Evolutionary conservation across 2,797 vertebrate genomes (phyloP).

Genomic region (Synanceia verrucosa): DNA sequence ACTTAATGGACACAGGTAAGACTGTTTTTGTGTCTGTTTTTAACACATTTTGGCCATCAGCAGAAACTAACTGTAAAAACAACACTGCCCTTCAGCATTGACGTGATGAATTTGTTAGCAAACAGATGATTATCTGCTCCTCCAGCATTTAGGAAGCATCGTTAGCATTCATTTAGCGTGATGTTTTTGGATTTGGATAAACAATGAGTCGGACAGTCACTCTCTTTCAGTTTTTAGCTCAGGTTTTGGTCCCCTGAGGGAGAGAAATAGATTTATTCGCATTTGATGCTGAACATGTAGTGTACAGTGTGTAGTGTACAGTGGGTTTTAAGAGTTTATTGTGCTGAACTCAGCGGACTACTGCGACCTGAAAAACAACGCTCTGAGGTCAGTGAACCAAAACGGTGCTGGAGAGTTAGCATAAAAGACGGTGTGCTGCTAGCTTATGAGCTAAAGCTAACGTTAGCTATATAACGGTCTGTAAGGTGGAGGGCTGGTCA

Average conservation of each 20-base stretch:
- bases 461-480: background rate
- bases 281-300: background rate
- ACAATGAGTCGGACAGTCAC: background rate
- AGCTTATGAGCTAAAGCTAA: background rate
- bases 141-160: background rate
- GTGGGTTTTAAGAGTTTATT: too few relatives aligned
- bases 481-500: too few relatives aligned
- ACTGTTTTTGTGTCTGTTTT: background rate
- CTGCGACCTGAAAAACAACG: too few relatives aligned
- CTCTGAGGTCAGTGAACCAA: too few relatives aligned
- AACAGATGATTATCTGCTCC: background rate
- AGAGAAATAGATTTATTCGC: too few relatives aligned
- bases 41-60: background rate
- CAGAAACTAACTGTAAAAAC: background rate
- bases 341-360: too few relatives aligned
- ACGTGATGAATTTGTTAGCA: background rate
- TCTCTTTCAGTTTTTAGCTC: background rate
- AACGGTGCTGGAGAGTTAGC: too few relatives aligned
- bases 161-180: background rate
- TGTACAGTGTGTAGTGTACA: too few relatives aligned
- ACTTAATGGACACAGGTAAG: constrained; percentile 96
- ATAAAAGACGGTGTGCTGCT: too few relatives aligned
- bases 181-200: background rate
- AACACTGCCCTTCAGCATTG: background rate
- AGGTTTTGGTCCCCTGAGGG: background rate